Evolutionary conservation across 1,140 invertebrate species (phyloP).

Genomic region (Dolichoris vasculosae): DNA sequence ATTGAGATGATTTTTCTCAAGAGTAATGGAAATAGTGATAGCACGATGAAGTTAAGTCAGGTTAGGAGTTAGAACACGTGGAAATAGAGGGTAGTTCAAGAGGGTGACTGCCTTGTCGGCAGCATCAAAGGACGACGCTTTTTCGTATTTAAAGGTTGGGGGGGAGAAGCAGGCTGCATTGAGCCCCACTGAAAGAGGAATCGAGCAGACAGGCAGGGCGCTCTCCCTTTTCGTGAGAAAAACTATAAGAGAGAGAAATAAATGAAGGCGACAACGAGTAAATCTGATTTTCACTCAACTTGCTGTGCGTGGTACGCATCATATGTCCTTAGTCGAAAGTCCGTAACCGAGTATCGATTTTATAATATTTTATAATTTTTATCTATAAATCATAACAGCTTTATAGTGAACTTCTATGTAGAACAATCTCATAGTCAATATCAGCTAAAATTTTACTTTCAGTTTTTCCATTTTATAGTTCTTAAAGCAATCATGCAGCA

Average conservation of each 20-base stretch:
- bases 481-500: no score
- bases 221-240: conserved; percentile 27
- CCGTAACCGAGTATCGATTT: neutral
- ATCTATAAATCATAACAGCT: neutral
- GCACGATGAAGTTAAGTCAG: conserved; percentile 34
- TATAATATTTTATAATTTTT: neutral
- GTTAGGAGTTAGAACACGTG: conserved; percentile 53
- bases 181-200: conserved; percentile 22
- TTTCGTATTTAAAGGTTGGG: conserved; percentile 29
- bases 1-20: neutral
- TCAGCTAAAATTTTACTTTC: no score
- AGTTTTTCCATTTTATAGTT: no score
- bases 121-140: conserved; percentile 73
- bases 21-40: neutral
- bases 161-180: neutral
- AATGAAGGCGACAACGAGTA: conserved; percentile 72
- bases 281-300: conserved; percentile 74
- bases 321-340: neutral
- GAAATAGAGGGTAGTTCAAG: conserved; percentile 59
- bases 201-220: conserved; percentile 36
- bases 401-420: neutral
- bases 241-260: conserved; percentile 8
- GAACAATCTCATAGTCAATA: no score
- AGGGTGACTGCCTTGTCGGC: conserved; percentile 69
- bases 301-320: conserved; percentile 29